Conservation (phyloP, 2,888 invertebrate genomes). For the Piscicola geometra region DNA sequence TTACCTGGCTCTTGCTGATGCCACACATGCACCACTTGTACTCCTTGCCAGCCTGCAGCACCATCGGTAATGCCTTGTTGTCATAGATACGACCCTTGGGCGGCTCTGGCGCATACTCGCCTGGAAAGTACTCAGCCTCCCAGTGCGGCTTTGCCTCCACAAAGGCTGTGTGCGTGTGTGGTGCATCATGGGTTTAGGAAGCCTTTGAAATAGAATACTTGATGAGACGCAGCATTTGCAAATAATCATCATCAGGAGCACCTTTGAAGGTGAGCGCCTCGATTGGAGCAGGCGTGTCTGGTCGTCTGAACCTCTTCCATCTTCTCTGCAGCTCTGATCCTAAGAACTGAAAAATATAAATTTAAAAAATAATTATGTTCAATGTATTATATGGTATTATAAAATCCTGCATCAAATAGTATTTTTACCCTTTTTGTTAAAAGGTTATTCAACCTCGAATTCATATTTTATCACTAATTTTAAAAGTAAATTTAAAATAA, state of each 20-base stretch:
- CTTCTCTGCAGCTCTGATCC: not conserved
- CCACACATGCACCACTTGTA: constrained; percentile 94
- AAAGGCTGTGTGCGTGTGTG: too few relatives aligned
- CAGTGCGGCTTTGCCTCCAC: not conserved
- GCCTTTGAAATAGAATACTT: too few relatives aligned
- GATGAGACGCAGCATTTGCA: too few relatives aligned
- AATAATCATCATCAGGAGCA: not conserved
- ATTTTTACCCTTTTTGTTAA: not conserved
- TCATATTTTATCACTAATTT: too few relatives aligned
- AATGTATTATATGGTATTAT: not conserved
- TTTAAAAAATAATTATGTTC: not conserved
- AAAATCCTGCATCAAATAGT: not conserved
- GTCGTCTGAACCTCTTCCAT: constrained; percentile 31
- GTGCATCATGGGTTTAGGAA: too few relatives aligned
- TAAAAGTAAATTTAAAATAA: not conserved
- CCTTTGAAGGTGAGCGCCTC: constrained; percentile 19
- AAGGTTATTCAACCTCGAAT: too few relatives aligned
- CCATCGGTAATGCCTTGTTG: constrained; percentile 78
- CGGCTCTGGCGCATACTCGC: constrained; percentile 36
- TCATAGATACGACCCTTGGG: constrained; percentile 75
- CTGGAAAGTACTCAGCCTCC: constrained; percentile 39
- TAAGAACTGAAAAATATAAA: not conserved
- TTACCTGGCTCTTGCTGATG: constrained; percentile 74
- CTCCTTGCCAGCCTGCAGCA: constrained; percentile 67
- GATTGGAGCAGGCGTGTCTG: constrained; percentile 40